phyloP scores from a whole-genome alignment of 2,797 vertebrate species.

The Cossypha niveicapilla region DNA sequence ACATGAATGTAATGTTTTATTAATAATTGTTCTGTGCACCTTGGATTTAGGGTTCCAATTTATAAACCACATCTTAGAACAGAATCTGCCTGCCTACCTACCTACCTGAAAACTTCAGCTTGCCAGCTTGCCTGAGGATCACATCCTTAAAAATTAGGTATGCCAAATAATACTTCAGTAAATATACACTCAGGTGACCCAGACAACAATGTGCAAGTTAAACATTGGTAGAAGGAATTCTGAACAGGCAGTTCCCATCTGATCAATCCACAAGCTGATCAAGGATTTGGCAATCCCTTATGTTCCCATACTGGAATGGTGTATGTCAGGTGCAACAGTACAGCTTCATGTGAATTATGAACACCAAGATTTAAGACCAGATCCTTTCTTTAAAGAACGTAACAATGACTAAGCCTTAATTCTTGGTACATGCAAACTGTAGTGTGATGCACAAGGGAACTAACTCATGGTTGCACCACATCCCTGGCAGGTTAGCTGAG shows the following conservation, averaged over 20 bases:
- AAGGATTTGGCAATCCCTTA: background rate
- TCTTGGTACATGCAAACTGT: background rate
- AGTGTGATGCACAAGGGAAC: background rate
- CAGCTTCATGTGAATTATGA: background rate
- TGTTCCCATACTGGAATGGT: accelerated
- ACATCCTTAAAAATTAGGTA: background rate
- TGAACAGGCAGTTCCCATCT: background rate
- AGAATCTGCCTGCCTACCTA: background rate
- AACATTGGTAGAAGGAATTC: background rate
- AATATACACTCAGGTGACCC: background rate
- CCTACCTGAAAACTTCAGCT: background rate
- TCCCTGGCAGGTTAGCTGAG: background rate
- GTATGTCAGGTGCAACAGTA: background rate
- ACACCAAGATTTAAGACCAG: background rate
- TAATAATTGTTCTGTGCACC: background rate
- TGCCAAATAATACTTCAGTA: background rate
- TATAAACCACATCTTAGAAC: background rate
- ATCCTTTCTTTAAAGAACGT: background rate
- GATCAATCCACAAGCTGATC: background rate
- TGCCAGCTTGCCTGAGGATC: background rate
- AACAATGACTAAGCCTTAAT: background rate
- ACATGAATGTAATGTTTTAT: background rate
- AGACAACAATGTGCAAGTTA: background rate
- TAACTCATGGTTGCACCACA: background rate
- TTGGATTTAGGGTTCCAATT: background rate